Evolutionary conservation across 2,797 vertebrate species (phyloP).

Genomic region (Tokudaia muenninki): DNA sequence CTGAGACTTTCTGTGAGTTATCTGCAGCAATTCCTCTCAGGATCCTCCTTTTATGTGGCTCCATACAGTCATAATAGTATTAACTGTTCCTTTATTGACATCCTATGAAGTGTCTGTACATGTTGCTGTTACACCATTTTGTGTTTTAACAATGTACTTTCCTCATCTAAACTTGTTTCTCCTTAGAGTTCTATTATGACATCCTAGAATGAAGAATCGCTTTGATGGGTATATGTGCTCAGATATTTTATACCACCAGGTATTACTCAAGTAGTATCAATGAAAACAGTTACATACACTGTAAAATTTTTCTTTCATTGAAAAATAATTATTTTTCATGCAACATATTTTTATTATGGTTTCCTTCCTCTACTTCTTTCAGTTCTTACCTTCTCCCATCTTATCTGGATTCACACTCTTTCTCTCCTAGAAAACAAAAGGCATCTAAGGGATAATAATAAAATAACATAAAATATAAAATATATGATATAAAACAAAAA

Average conservation of each 20-base stretch:
- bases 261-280: not conserved
- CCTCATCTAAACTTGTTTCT: not conserved
- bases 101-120: not conserved
- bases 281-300: not conserved
- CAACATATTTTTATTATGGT: not conserved
- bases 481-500: not conserved
- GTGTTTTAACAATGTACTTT: not conserved
- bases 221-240: not conserved
- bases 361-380: not conserved
- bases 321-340: not conserved
- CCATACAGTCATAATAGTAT: too few species aligned
- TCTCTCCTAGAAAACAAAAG: not conserved
- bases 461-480: not conserved
- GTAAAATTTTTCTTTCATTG: not conserved
- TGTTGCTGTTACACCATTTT: too few species aligned
- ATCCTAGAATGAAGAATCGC: not conserved
- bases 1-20: not conserved
- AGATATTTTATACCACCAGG: not conserved
- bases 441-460: not conserved
- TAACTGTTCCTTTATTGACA: not conserved
- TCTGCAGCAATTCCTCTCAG: not conserved
- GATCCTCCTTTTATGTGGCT: not conserved
- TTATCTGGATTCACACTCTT: not conserved
- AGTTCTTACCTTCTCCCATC: not conserved
- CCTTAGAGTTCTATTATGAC: not conserved